These are phyloP conservation scores for Drosophila azteca DNA, from an alignment of 1,140 invertebrate genomes.

Conservation along the genomic window DNA sequence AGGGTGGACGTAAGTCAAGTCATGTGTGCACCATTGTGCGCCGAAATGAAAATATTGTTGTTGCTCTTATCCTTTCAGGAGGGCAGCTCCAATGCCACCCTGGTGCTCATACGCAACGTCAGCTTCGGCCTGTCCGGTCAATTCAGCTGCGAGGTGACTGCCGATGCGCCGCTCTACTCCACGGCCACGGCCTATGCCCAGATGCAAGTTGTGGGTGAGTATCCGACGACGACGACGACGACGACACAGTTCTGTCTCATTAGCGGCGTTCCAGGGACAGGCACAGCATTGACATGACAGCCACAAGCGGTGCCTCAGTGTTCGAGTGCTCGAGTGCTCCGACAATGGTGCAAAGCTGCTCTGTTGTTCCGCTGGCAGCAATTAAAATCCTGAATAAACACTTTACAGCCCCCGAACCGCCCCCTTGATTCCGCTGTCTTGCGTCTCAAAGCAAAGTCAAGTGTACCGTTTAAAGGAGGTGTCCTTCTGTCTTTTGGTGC, in stretches of 20 bases:
- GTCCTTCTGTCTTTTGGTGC: conserved; percentile 31
- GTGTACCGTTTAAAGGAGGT: not conserved
- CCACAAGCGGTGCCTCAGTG: not conserved
- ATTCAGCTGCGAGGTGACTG: conserved; percentile 94
- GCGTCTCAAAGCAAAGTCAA: not conserved
- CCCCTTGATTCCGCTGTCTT: too few relatives aligned
- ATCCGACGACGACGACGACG: conserved; percentile 5
- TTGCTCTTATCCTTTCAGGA: conserved; percentile 85
- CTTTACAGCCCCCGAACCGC: not conserved
- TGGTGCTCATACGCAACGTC: conserved; percentile 89
- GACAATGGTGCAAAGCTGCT: conserved; percentile 13
- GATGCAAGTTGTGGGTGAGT: conserved; percentile 91
- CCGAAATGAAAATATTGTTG: conserved; percentile 30
- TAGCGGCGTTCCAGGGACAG: conserved; percentile 13
- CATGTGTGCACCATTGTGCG: conserved; percentile 6
- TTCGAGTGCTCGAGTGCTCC: too few relatives aligned
- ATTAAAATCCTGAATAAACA: conserved; percentile 16
- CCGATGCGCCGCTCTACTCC: conserved; percentile 90
- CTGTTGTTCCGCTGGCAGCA: conserved; percentile 4
- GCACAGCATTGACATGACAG: conserved; percentile 7
- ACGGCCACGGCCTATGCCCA: conserved; percentile 87
- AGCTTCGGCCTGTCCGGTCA: conserved; percentile 90
- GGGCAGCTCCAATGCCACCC: conserved; percentile 88
- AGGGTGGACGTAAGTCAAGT: conserved; percentile 90
- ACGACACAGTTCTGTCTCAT: conserved; percentile 33